These are phyloP conservation scores for Danio albolineatus DNA, from an alignment of 2,797 vertebrate genomes.

Conservation along the genomic window DNA sequence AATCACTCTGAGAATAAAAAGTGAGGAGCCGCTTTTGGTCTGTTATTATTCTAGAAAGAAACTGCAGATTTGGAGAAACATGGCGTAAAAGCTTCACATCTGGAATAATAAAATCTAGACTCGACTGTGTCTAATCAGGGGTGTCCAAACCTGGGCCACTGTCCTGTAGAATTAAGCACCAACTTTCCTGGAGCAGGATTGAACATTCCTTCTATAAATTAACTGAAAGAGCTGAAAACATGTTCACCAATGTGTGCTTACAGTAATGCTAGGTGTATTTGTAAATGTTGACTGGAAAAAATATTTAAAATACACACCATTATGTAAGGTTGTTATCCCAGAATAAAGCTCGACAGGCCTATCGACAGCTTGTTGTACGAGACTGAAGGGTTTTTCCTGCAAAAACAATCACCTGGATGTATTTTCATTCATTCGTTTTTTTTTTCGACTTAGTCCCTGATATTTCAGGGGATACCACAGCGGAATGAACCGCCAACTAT, in stretches of 20 bases:
- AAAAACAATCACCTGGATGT: no score
- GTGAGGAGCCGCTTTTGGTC: conserved; percentile 12
- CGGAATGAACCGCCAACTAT: no score
- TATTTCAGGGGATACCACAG: no score
- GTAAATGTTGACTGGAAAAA: neutral
- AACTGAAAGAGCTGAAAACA: neutral
- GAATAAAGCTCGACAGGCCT: no score
- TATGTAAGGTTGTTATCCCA: neutral
- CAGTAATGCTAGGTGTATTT: neutral
- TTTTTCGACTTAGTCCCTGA: no score
- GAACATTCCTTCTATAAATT: no score
- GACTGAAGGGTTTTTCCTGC: no score
- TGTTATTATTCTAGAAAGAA: conserved; percentile 7
- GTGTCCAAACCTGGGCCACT: neutral
- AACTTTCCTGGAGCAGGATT: no score
- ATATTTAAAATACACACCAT: neutral
- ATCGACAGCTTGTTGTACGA: no score
- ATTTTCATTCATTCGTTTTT: no score
- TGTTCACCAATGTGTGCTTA: neutral
- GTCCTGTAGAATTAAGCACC: neutral
- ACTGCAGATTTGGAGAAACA: neutral
- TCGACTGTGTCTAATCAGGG: neutral
- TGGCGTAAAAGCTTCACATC: neutral
- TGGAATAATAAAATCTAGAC: neutral
- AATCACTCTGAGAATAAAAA: conserved; percentile 34